These are phyloP conservation scores for Clepsis dumicolana DNA, from an alignment of 2,888 invertebrate genomes.

Conservation along the genomic window DNA sequence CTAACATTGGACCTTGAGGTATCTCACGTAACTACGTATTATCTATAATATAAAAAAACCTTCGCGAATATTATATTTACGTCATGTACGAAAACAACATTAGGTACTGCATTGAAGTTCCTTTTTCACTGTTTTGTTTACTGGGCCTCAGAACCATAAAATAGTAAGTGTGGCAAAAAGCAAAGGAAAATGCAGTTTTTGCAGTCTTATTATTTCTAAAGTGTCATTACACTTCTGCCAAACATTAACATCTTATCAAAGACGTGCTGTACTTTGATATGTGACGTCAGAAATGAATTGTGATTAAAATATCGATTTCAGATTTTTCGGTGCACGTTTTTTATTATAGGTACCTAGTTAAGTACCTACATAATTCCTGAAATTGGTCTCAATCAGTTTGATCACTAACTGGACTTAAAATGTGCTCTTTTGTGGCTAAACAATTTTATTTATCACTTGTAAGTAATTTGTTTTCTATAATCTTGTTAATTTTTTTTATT, in stretches of 20 bases:
- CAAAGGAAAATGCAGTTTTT: background rate
- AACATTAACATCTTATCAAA: conserved; percentile 13
- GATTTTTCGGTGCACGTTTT: background rate
- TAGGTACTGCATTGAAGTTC: background rate
- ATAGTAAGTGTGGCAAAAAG: background rate
- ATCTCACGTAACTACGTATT: background rate
- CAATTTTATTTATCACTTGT: background rate
- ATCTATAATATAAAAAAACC: background rate
- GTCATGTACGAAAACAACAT: conserved; percentile 6
- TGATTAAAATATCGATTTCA: conserved; percentile 8
- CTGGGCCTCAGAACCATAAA: background rate
- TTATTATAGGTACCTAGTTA: too few relatives aligned
- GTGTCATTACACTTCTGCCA: background rate
- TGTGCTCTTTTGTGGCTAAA: background rate
- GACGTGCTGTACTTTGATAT: background rate
- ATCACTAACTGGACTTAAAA: background rate
- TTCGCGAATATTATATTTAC: background rate
- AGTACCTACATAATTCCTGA: background rate
- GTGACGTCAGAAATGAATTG: background rate
- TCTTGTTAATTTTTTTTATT: background rate
- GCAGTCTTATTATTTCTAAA: background rate
- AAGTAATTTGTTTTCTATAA: background rate
- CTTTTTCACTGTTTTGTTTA: background rate
- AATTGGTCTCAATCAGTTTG: background rate
- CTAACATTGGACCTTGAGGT: background rate